Evolutionary conservation across 2,888 invertebrate species (phyloP).

Genomic region (Chrysodeixis includens): DNA sequence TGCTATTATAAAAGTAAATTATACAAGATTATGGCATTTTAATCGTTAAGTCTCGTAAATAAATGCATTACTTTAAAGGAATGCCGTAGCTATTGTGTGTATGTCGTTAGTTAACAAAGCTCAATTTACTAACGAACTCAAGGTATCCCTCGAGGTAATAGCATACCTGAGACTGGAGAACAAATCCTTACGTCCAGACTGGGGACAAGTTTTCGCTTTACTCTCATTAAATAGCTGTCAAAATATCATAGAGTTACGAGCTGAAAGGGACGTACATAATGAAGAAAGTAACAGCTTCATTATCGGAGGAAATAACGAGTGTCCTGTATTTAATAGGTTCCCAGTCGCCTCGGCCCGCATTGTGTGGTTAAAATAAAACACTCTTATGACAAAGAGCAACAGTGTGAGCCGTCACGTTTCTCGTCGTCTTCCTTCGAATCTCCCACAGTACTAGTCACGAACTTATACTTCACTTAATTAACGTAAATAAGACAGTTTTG

Average conservation of each 20-base stretch:
- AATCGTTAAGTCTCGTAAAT: slow-evolving; percentile 5
- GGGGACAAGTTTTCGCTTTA: slow-evolving; percentile 22
- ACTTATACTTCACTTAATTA: slow-evolving; percentile 89
- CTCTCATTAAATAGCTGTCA: slow-evolving; percentile 51
- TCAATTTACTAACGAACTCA: neutral
- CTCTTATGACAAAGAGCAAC: slow-evolving; percentile 54
- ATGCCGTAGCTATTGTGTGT: neutral
- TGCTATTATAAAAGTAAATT: slow-evolving; percentile 14
- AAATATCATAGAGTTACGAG: slow-evolving; percentile 41
- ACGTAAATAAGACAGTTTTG: slow-evolving; percentile 87
- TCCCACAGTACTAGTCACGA: slow-evolving; percentile 87
- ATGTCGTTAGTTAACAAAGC: neutral
- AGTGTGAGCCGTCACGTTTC: slow-evolving; percentile 74
- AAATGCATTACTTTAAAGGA: neutral
- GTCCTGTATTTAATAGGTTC: slow-evolving; percentile 43
- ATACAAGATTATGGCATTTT: slow-evolving; percentile 10
- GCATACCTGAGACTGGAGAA: neutral
- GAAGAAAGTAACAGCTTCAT: slow-evolving; percentile 54
- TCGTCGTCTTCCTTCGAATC: slow-evolving; percentile 60
- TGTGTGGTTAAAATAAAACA: slow-evolving; percentile 54
- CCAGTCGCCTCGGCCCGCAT: slow-evolving; percentile 39
- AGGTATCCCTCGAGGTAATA: neutral
- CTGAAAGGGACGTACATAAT: slow-evolving; percentile 43
- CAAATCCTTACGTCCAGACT: slow-evolving; percentile 12
- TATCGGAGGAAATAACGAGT: slow-evolving; percentile 45